Conservation (phyloP, 2,113 vertebrate species). For the Sinocyclocheilus grahami region DNA sequence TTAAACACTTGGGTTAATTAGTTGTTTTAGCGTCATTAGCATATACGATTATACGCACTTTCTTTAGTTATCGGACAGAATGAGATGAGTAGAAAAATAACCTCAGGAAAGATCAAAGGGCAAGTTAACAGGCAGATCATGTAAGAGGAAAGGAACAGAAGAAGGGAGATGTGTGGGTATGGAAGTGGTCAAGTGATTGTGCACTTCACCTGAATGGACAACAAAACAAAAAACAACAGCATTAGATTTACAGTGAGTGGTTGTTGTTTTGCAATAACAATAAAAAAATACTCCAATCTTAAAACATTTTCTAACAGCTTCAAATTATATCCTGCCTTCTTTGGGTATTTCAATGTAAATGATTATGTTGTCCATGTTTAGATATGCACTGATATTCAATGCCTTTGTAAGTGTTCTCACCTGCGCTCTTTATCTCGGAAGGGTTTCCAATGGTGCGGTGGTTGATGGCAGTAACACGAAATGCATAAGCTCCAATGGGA, state of each 20-base stretch:
- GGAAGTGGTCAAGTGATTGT: conserved; percentile 45
- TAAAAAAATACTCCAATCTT: too few species aligned
- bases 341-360: background rate
- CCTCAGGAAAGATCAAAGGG: conserved; percentile 51
- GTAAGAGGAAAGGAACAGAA: conserved; percentile 47
- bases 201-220: conserved; percentile 75
- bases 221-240: conserved; percentile 61
- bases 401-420: conserved; percentile 68
- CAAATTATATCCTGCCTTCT: background rate
- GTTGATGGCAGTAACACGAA: conserved; percentile 85
- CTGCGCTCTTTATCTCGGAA: conserved; percentile 87
- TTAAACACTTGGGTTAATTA: background rate
- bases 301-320: background rate
- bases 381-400: background rate
- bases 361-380: background rate
- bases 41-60: background rate
- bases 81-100: conserved; percentile 18
- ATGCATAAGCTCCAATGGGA: conserved; percentile 79
- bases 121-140: conserved; percentile 49
- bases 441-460: conserved; percentile 84
- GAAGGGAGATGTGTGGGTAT: conserved; percentile 37
- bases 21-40: background rate
- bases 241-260: conserved; percentile 57
- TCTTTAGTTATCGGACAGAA: background rate
- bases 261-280: too few species aligned